These are phyloP conservation scores for Polymixis lichenea DNA, from an alignment of 2,888 invertebrate species.

Conservation along the genomic window DNA sequence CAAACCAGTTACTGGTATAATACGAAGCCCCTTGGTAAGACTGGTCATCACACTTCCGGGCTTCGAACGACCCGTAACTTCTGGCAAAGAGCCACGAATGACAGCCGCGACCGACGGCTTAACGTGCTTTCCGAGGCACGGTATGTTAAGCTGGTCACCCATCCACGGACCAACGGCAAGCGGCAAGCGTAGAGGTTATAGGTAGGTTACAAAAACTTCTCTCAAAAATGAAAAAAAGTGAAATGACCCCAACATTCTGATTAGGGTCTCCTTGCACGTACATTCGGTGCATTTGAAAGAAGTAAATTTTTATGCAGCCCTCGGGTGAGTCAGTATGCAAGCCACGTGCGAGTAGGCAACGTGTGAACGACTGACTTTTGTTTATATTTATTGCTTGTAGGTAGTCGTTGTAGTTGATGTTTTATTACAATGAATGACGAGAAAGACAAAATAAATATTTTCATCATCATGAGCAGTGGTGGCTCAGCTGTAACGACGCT, in stretches of 20 bases:
- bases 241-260: conserved; percentile 19
- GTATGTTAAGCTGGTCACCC: too few relatives aligned
- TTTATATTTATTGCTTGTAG: conserved; percentile 41
- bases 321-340: conserved; percentile 8
- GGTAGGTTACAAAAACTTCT: neutral
- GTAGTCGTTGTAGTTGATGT: conserved; percentile 6
- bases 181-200: too few relatives aligned
- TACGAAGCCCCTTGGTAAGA: too few relatives aligned
- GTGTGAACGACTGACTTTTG: conserved; percentile 49
- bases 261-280: conserved; percentile 33
- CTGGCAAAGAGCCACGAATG: too few relatives aligned
- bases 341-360: conserved; percentile 5
- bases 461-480: neutral
- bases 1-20: too few relatives aligned
- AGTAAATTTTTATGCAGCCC: conserved; percentile 41
- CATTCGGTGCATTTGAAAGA: conserved; percentile 44
- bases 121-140: too few relatives aligned
- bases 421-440: conserved; percentile 6
- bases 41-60: too few relatives aligned
- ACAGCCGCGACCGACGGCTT: too few relatives aligned
- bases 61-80: too few relatives aligned
- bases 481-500: too few relatives aligned
- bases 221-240: conserved; percentile 47
- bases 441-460: neutral
- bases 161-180: too few relatives aligned